Conservation (phyloP, 2,888 invertebrate species). For the Macrophya annulata region DNA sequence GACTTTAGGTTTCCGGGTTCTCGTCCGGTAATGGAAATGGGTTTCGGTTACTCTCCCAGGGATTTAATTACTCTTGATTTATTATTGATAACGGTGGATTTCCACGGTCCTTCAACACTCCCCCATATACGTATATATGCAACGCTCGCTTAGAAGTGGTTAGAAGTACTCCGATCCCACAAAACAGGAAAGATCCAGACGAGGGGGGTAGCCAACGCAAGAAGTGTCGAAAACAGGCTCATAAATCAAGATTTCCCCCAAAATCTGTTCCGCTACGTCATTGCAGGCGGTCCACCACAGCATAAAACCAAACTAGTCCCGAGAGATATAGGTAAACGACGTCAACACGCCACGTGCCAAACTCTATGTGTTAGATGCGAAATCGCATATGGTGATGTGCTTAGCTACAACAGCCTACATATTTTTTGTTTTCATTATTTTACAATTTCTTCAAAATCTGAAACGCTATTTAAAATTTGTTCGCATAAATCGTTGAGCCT, state of each 20-base stretch:
- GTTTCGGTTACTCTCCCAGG: neutral
- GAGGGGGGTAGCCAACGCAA: conserved; percentile 23
- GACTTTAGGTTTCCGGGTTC: conserved; percentile 15
- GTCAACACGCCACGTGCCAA: conserved; percentile 18
- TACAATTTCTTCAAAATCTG: neutral
- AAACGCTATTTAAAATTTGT: neutral
- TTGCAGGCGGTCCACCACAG: conserved; percentile 56
- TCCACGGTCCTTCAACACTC: conserved; percentile 2
- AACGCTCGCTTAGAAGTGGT: neutral
- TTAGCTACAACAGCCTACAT: neutral
- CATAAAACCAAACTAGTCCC: conserved; percentile 22
- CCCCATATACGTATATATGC: neutral
- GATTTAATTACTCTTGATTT: conserved; percentile 46
- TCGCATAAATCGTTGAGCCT: neutral
- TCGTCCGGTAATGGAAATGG: conserved; percentile 29
- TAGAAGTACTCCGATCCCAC: neutral
- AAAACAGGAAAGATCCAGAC: conserved; percentile 2
- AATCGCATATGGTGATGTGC: neutral
- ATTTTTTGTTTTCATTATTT: neutral
- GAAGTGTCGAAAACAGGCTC: conserved; percentile 57
- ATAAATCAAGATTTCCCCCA: conserved; percentile 55
- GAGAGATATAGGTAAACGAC: conserved; percentile 18
- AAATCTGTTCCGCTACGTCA: conserved; percentile 37
- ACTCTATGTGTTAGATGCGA: neutral
- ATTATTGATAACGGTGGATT: conserved; percentile 38